Percentiles rank a stretch among this genome's conserved stretches.
phyloP scores from a whole-genome alignment of 2,113 vertebrate species.

The Actenoides hombroni region DNA sequence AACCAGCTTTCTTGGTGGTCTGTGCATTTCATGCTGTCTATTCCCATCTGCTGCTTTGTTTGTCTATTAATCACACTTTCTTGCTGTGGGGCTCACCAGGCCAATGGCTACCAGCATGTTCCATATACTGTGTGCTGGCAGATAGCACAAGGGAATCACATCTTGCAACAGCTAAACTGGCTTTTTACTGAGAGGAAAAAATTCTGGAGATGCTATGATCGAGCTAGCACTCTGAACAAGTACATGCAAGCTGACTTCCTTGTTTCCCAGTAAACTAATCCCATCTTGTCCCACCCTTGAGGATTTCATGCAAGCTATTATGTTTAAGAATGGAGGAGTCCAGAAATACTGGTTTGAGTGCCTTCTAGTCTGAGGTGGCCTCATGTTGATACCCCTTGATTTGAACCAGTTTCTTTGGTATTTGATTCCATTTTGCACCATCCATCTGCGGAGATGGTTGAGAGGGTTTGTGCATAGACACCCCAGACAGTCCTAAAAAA shows the following conservation, averaged over 20 bases:
- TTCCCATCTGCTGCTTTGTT: background rate
- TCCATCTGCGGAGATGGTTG: background rate
- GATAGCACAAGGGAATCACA: background rate
- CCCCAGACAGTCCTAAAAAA: background rate
- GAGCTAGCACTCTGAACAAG: background rate
- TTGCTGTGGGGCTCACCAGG: background rate
- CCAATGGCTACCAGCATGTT: background rate
- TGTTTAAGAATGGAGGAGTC: background rate
- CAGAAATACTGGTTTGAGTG: background rate
- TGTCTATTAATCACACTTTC: background rate
- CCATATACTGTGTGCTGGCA: background rate
- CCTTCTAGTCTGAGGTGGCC: background rate
- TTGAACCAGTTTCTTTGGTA: background rate
- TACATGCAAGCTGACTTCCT: background rate
- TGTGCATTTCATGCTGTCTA: background rate
- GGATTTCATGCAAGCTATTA: background rate
- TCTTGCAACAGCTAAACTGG: background rate
- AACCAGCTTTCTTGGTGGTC: background rate
- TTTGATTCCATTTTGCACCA: background rate
- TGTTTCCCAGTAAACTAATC: background rate
- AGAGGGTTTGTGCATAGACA: background rate
- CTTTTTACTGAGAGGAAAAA: background rate
- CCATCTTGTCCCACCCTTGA: background rate
- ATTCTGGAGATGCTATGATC: fast-evolving
- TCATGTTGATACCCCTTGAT: background rate